These are phyloP conservation scores for Agonopterix heracliana DNA, from an alignment of 2,888 invertebrate genomes.

Conservation along the genomic window DNA sequence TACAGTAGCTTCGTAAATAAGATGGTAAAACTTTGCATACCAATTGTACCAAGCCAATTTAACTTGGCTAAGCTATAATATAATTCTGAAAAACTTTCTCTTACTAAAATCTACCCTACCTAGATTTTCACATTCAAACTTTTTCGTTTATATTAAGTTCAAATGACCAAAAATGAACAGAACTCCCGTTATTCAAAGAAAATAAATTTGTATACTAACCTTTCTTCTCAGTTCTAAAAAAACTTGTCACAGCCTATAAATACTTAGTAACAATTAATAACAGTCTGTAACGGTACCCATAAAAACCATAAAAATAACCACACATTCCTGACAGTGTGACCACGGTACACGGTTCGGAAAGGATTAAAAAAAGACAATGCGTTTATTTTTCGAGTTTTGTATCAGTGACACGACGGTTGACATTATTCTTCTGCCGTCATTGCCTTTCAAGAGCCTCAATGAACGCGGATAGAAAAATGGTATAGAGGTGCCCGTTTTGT, in stretches of 20 bases:
- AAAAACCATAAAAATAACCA: slow-evolving; percentile 9
- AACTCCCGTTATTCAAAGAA: no score
- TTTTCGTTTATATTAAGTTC: no score
- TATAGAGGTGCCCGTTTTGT: slow-evolving; percentile 8
- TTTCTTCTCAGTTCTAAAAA: neutral
- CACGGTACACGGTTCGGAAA: neutral
- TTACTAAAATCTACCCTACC: no score
- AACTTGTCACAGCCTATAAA: neutral
- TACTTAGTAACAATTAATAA: slow-evolving; percentile 9
- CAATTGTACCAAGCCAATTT: no score
- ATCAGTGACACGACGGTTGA: slow-evolving; percentile 39
- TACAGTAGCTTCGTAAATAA: no score
- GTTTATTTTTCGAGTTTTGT: slow-evolving; percentile 32
- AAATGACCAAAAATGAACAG: no score
- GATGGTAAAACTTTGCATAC: no score
- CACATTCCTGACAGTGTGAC: slow-evolving; percentile 7
- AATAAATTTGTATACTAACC: neutral
- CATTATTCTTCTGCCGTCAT: slow-evolving; percentile 39
- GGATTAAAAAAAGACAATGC: slow-evolving; percentile 24
- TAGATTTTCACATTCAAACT: no score
- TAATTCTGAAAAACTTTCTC: no score
- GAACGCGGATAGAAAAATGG: slow-evolving; percentile 5
- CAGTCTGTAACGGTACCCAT: slow-evolving; percentile 24
- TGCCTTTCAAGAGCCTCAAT: slow-evolving; percentile 14
- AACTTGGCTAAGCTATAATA: no score